Base-by-base conservation (phyloP, 2,888 invertebrate genomes). In the Dryobotodes eremita region DNA sequence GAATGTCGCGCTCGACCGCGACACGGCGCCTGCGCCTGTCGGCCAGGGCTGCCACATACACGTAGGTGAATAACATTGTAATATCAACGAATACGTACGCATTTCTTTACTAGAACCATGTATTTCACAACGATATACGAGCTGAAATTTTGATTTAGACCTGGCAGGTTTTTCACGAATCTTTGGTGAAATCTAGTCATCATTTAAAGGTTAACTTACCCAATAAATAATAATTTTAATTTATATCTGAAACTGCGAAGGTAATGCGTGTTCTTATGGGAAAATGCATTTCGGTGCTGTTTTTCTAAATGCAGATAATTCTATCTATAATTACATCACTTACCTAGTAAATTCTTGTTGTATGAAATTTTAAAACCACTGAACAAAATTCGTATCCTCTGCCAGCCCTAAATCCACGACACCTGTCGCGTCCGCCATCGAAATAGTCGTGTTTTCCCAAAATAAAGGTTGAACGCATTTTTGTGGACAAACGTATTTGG, bases 1-100 rank as follows among this genome's bases (percentile, higher is more conserved):
- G 90, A 90, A 94, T 94, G 91, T 88, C 78, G 90, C 89, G 89
- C 88, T 91, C 90, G 89, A 87, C 82, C 89, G 88, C 90, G 89
- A 92, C 94, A 93, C 86, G 90, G 88, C 86, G 89, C 86, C 88
- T 85, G 89, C 87, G 88, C 89, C 76, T 84, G 77, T 79, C 68
- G 64, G 1, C 1, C 59, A 90, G 93, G 92, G 93, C 80, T 92
- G 92, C 79, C 55, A 17, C 36, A 10, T 3, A 62, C 3, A 2
- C 15, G 10, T 46, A 61, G n/a, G 46, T 61, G 61, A 36, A 69
- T 11, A 0, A 36, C 17, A 61, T 26, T 55, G 10, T 53, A 64
- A 65, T n/a, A 50, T 50, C n/a, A 17, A 7, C 11, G 20, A 15
- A 31, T 53, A 20, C 1, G 11, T n/a, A 17, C 5, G 11, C 17